Percentiles rank a stretch among this genome's conserved stretches.
Evolutionary conservation across 1,140 invertebrate species (phyloP).

Genomic region (Steinernema khuongi): DNA sequence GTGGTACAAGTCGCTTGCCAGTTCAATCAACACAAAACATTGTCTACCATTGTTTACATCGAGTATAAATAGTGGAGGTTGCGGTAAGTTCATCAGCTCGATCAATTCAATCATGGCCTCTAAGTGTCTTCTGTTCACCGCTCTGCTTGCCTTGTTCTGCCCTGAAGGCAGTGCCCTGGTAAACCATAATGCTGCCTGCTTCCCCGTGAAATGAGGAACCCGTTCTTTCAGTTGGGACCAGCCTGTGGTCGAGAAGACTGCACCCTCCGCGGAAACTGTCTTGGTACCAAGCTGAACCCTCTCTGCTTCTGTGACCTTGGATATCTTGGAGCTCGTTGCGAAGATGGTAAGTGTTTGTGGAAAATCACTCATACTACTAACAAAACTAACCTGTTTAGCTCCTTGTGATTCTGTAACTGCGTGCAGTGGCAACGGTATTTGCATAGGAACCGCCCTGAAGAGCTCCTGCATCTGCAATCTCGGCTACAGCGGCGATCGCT

Average conservation of each 20-base stretch:
- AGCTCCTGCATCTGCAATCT: slow-evolving; percentile 31
- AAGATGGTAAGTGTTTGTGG: slow-evolving; percentile 14
- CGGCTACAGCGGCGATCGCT: slow-evolving; percentile 26
- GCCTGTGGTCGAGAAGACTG: slow-evolving; percentile 2
- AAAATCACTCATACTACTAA: slow-evolving; percentile 5
- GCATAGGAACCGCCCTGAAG: slow-evolving; percentile 27
- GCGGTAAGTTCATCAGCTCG: slow-evolving; percentile 8
- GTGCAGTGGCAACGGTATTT: slow-evolving; percentile 35
- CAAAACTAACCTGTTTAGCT: slow-evolving; percentile 19
- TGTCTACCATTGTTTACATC: slow-evolving; percentile 2
- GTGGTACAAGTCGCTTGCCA: neutral
- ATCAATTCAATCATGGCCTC: neutral
- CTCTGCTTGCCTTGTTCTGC: neutral
- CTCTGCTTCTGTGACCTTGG: slow-evolving; percentile 34
- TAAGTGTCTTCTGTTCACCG: neutral
- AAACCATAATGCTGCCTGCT: neutral
- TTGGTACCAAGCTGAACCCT: slow-evolving; percentile 28
- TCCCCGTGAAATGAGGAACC: neutral
- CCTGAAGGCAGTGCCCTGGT: neutral
- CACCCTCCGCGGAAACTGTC: slow-evolving; percentile 28
- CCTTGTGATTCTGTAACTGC: slow-evolving; percentile 13
- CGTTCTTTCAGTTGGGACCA: neutral
- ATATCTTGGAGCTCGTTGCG: slow-evolving; percentile 28
- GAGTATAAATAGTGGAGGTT: slow-evolving; percentile 1
- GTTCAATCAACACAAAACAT: slow-evolving; percentile 1